Evolutionary conservation across 2,888 invertebrate genomes (phyloP), one percentile per base, ranked within the genome.

Genomic region (Latrodectus hesperus): DNA sequence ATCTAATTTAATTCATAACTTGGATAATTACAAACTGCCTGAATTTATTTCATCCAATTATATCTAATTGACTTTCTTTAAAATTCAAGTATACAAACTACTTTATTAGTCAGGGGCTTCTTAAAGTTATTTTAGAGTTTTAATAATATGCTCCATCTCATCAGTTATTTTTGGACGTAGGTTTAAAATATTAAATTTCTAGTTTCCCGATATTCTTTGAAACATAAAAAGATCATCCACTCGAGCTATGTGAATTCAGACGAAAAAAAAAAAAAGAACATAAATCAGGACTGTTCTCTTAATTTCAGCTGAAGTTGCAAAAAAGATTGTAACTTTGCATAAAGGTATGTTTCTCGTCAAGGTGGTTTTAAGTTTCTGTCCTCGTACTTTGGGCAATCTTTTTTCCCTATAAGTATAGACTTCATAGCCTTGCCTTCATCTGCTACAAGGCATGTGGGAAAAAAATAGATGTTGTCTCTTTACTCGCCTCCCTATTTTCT

Each of bases 221-320:
- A 38, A 38, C 38, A 38, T 38, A 38, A 38, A 38, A 38, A 38
- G 38, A 38, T 38, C 38, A 38, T 38, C 5, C 64, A 76, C 38
- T 17, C 64, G 65, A 17, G 64, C 64, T 65, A 76, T 76, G 76
- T 65, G 64, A 76, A 76, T 76, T n/a, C 65, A 17, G 64, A 65
- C 22, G 49, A 64, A 26, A 53, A 17, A 22, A 17, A 22, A 22
- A 22, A 22, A 60, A 60, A 60, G 60, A 68, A 65, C 26, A 49
- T 65, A 65, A 76, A 76, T 64, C 76, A 76, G 16, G 65, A 26
- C 49, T 51, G 38, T 64, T 49, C 76, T 64, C 76, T 76, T 76
- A 76, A 76, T 76, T 76, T 65, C 49, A 60, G 26, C 10, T 17
- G 49, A 22, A n/a, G 60, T 49, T 64, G 38, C 55, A 22, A 49